Evolutionary conservation across 1,140 invertebrate genomes (phyloP), one percentile per base, ranked within the genome.

Genomic region (Tetramorium parvispinum): DNA sequence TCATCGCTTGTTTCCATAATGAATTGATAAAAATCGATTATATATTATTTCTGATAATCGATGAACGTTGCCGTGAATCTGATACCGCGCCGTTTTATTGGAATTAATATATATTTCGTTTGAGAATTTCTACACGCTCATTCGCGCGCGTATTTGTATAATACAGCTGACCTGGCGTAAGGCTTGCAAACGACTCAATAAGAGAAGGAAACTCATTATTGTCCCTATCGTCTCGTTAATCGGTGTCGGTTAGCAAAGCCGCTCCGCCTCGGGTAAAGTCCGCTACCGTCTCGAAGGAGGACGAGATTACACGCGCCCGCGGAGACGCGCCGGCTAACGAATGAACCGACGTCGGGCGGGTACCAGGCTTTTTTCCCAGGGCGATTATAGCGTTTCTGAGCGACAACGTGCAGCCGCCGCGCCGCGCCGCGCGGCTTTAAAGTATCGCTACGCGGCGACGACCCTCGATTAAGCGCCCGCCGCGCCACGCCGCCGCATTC

Each of bases 331-430:
- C 21, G 78, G 37, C 21, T 81, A 81, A 81, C 78, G 78, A 81
- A 71, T 71, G 78, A 27, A 27, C 65, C 40, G 11, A 43, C 61
- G 65, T 55, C 78, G 65, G 21, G 32, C 77, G 61, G 63, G 24
- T 37, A 43, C 46, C 46, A 49, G 40, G 65, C 78, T 71, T 71
- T 79, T 81, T 81, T 81, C 78, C 78, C 78, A 81, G 78, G 78
- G 49, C 78, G 78, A 81, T 81, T 81, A 81, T 70, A 71, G 77
- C 32, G 32, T 13, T 81, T 21, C 46, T n/a, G 37, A 70, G 40
- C 65, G 78, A 55, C 63, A 81, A 81, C 77, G 27, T 53, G 77
- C 61, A n/a, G 43, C 13, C 76, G 32, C 13, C 76, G 76, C 40
- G 51, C 61, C 46, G 46, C 76, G 32, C 13, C 76, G 76, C 40